A percentile compares a stretch with the other conserved stretches of the same genome.
Evolutionary conservation across 1,140 invertebrate species (phyloP).

Genomic region (Ridgeia piscesae): DNA sequence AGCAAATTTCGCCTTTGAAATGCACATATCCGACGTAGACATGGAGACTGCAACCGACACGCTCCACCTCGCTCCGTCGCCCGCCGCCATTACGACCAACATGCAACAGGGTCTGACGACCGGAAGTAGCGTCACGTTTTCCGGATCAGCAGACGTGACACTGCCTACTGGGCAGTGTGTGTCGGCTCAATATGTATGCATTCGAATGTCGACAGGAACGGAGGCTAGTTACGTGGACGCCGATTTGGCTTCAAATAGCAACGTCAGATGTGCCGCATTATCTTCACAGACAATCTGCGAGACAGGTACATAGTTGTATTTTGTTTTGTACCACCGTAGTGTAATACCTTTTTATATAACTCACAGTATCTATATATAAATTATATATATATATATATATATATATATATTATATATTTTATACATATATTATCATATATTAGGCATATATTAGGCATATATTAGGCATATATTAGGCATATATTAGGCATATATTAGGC

Average conservation of each 20-base stretch:
- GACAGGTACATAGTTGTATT: neutral
- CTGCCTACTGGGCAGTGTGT: neutral
- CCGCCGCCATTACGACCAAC: neutral
- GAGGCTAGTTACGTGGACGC: neutral
- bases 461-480: no score
- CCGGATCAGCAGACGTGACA: neutral
- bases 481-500: no score
- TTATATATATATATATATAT: no score
- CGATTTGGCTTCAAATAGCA: neutral
- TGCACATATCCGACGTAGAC: neutral
- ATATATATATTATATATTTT: no score
- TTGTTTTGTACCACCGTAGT: neutral
- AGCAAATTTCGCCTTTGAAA: neutral
- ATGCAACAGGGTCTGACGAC: neutral
- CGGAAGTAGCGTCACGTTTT: neutral
- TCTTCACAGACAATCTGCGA: neutral
- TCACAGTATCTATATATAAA: no score
- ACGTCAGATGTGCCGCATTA: neutral
- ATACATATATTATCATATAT: no score
- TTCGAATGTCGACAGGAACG: neutral
- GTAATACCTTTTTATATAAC: neutral
- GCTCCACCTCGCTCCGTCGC: neutral
- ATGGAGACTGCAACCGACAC: neutral
- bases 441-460: no score
- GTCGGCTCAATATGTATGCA: neutral